A percentile compares a stretch with the other conserved stretches of the same genome.
Conservation (phyloP, 2,113 vertebrate species). For the Elaphurus davidianus region DNA sequence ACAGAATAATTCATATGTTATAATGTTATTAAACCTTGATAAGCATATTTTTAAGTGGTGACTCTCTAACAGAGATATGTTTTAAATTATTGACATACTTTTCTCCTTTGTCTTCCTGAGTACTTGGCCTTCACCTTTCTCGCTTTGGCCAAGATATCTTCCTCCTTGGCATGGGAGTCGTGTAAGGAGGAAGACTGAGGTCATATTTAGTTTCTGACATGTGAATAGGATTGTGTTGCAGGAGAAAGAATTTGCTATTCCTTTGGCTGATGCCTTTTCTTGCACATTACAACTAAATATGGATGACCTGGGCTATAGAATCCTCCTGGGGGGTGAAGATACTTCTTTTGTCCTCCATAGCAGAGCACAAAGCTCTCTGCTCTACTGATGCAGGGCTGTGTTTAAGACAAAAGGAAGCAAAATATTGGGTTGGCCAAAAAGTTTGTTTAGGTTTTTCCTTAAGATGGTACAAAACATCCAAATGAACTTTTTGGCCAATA, state of each 20-base stretch:
- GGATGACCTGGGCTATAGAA: fast-evolving
- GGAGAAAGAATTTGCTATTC: neutral
- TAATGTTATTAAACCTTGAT: neutral
- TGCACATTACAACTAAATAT: neutral
- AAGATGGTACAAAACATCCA: neutral
- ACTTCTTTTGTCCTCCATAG: neutral
- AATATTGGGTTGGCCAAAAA: neutral
- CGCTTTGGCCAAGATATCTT: neutral
- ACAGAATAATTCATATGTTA: too few species aligned
- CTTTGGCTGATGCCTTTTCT: neutral
- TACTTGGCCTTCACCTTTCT: neutral
- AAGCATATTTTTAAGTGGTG: neutral
- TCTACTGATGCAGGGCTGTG: neutral
- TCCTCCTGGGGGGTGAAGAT: neutral
- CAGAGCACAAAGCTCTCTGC: neutral
- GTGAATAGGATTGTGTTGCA: neutral
- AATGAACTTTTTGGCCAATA: neutral
- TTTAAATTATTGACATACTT: neutral
- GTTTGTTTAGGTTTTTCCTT: neutral
- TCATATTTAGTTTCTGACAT: neutral
- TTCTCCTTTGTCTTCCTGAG: neutral
- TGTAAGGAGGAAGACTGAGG: neutral
- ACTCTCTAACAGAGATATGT: neutral
- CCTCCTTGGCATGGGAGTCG: neutral
- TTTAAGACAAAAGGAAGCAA: neutral